A percentile compares a stretch with the other conserved stretches of the same genome.
These are phyloP conservation scores for Hemicordylus capensis DNA, from an alignment of 2,113 vertebrate species.

Conservation along the genomic window DNA sequence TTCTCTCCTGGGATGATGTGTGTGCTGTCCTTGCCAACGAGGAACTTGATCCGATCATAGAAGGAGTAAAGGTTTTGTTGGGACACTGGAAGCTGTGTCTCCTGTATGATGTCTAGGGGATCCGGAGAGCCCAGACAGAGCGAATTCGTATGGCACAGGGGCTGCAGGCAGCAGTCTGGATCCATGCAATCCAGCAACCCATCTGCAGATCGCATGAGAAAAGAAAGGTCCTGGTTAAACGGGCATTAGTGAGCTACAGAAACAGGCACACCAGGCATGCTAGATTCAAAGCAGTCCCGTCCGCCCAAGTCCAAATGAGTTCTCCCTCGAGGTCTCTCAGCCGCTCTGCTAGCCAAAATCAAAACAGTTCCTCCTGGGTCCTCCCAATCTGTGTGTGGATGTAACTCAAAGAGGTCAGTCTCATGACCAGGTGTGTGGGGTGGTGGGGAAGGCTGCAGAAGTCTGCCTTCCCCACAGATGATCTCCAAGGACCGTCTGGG, in stretches of 20 bases:
- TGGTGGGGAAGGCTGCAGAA: no score
- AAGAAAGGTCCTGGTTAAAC: slow-evolving; percentile 37
- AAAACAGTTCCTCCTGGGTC: no score
- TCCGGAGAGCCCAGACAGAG: slow-evolving; percentile 94
- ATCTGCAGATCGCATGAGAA: slow-evolving; percentile 76
- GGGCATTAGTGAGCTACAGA: no score
- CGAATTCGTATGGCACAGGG: slow-evolving; percentile 85
- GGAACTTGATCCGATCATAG: slow-evolving; percentile 93
- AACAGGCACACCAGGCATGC: rapidly evolving
- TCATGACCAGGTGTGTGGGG: no score
- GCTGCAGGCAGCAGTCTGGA: slow-evolving; percentile 97
- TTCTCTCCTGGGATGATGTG: slow-evolving; percentile 89
- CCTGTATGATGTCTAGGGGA: slow-evolving; percentile 96
- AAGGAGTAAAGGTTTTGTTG: slow-evolving; percentile 90
- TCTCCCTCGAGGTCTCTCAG: not conserved
- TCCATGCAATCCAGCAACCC: slow-evolving; percentile 97
- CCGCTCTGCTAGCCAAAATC: no score
- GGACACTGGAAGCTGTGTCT: slow-evolving; percentile 83
- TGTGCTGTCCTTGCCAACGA: slow-evolving; percentile 93
- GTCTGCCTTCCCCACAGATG: no score
- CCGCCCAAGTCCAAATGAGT: not conserved
- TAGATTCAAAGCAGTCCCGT: not conserved
- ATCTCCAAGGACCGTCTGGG: no score
- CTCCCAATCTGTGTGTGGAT: no score
- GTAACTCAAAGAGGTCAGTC: no score